Evolutionary conservation across 2,113 vertebrate species (phyloP).

Genomic region (Cavia aperea): DNA sequence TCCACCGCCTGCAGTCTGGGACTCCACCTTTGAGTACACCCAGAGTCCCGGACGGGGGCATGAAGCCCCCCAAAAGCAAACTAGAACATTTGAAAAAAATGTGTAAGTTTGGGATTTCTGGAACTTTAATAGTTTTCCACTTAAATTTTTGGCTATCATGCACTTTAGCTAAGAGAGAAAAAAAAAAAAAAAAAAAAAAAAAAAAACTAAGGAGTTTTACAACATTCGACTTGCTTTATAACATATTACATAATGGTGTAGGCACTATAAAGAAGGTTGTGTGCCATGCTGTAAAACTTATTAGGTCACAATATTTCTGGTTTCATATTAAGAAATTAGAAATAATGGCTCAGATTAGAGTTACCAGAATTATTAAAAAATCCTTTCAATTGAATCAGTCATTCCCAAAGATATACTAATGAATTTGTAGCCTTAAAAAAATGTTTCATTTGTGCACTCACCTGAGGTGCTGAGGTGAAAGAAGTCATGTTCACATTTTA

Average conservation of each 20-base stretch:
- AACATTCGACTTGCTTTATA: constrained; percentile 79
- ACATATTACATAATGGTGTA: constrained; percentile 80
- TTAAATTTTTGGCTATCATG: constrained; percentile 76
- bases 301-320: constrained; percentile 81
- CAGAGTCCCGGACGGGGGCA: constrained; percentile 67
- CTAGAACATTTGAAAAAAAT: constrained; percentile 72
- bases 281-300: constrained; percentile 76
- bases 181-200: constrained; percentile 76
- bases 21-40: constrained; percentile 60
- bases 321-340: constrained; percentile 79
- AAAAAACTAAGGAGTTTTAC: constrained; percentile 81
- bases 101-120: constrained; percentile 75
- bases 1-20: constrained; percentile 48
- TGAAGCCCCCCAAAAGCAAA: constrained; percentile 64
- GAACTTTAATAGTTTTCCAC: constrained; percentile 81
- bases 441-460: constrained; percentile 73
- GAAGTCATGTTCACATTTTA: constrained; percentile 76
- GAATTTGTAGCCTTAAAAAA: constrained; percentile 76
- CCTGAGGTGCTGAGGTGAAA: constrained; percentile 78
- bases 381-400: constrained; percentile 78
- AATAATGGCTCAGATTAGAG: constrained; percentile 81
- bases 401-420: constrained; percentile 72
- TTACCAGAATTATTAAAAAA: constrained; percentile 80
- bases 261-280: constrained; percentile 76
- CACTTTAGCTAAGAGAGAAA: constrained; percentile 77